Evolutionary conservation across 2,113 vertebrate genomes (phyloP).

Genomic region (Pteronura brasiliensis): DNA sequence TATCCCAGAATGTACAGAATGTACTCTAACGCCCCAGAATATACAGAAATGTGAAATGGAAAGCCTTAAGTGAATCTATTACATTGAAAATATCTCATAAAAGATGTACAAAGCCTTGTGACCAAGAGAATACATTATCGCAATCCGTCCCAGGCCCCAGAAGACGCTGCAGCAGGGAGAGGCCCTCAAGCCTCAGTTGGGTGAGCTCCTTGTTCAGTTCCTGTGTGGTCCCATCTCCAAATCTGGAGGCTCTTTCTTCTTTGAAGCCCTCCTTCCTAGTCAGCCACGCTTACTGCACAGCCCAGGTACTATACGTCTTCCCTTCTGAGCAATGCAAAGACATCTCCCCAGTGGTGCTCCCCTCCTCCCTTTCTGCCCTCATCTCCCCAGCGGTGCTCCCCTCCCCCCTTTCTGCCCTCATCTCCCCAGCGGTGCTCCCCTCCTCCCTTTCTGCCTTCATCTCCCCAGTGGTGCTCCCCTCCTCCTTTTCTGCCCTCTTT

Average conservation of each 20-base stretch:
- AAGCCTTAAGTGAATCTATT: background rate
- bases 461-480: background rate
- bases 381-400: too few relatives aligned
- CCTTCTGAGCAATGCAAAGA: background rate
- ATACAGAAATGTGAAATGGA: background rate
- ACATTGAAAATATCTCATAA: background rate
- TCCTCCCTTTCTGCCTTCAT: background rate
- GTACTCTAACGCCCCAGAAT: background rate
- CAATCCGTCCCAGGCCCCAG: background rate
- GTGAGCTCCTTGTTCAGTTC: background rate
- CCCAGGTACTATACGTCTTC: too few relatives aligned
- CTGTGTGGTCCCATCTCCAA: background rate
- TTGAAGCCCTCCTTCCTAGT: background rate
- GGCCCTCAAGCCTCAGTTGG: rapidly evolving
- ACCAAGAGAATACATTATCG: background rate
- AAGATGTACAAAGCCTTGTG: background rate
- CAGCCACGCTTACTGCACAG: too few relatives aligned
- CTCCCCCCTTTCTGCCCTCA: too few relatives aligned
- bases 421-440: background rate
- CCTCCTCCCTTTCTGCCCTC: background rate
- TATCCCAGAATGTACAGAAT: background rate
- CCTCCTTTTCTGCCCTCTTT: background rate
- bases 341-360: rapidly evolving
- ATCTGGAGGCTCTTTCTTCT: background rate
- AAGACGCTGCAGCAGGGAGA: background rate